Percentiles rank a stretch among this genome's conserved stretches.
phyloP scores from a whole-genome alignment of 2,797 vertebrate species.

The Darevskia nairensis region DNA sequence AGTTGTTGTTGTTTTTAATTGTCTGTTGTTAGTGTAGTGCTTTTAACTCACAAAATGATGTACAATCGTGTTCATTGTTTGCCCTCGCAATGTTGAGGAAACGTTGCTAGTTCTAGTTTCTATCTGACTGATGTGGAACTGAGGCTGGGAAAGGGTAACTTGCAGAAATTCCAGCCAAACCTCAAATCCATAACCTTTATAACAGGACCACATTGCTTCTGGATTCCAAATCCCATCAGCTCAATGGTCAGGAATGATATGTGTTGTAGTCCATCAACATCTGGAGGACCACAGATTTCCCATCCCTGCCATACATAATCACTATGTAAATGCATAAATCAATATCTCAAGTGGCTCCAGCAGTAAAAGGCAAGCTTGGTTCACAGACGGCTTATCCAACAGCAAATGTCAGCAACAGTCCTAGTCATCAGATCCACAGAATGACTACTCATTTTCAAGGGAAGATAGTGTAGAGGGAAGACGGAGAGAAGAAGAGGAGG shows the following conservation, averaged over 20 bases:
- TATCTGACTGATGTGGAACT: neutral
- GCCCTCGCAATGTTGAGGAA: neutral
- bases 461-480: neutral
- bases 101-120: neutral
- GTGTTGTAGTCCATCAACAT: too few relatives aligned
- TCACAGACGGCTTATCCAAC: neutral
- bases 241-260: too few relatives aligned
- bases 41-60: neutral
- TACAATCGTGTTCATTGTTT: neutral
- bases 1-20: neutral
- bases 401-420: neutral
- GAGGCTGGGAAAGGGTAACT: neutral
- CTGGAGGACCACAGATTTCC: too few relatives aligned
- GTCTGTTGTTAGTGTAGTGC: neutral
- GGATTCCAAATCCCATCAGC: too few relatives aligned
- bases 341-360: neutral
- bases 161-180: neutral
- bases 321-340: neutral
- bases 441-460: neutral
- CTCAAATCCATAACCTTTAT: neutral
- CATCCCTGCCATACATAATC: neutral
- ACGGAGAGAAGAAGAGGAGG: too few relatives aligned
- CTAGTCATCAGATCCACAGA: too few relatives aligned
- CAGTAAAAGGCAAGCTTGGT: neutral
- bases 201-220: neutral